phyloP scores from a whole-genome alignment of 2,797 vertebrate species.

The Siniperca scherzeri region DNA sequence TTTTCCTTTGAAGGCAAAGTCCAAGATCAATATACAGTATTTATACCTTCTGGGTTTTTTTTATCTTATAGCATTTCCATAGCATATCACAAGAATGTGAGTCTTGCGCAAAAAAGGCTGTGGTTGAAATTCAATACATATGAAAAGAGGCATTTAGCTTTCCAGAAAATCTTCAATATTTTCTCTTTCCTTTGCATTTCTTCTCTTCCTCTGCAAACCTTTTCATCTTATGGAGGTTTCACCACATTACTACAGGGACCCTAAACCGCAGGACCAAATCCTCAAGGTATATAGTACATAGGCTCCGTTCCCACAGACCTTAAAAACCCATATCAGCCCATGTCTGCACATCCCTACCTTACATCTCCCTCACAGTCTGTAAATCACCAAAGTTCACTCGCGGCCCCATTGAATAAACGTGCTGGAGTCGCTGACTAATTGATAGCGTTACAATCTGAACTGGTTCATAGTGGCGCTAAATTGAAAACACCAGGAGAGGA shows the following conservation, averaged over 20 bases:
- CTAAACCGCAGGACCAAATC: slow-evolving; percentile 67
- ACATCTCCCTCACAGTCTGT: slow-evolving; percentile 83
- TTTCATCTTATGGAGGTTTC: slow-evolving; percentile 73
- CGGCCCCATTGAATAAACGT: slow-evolving; percentile 72
- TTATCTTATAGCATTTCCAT: slow-evolving; percentile 48
- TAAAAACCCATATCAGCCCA: slow-evolving; percentile 62
- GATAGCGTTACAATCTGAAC: slow-evolving; percentile 86
- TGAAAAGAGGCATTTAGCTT: slow-evolving; percentile 68
- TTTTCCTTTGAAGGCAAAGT: slow-evolving; percentile 36
- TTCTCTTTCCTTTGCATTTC: slow-evolving; percentile 64
- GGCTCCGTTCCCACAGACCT: slow-evolving; percentile 74
- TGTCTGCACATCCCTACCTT: slow-evolving; percentile 76
- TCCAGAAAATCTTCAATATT: slow-evolving; percentile 67
- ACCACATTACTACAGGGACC: slow-evolving; percentile 70
- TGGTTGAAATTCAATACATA: slow-evolving; percentile 71
- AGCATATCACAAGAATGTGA: slow-evolving; percentile 43
- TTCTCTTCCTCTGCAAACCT: slow-evolving; percentile 63
- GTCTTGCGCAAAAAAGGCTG: slow-evolving; percentile 30
- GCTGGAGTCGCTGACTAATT: slow-evolving; percentile 86
- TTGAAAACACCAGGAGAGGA: slow-evolving; percentile 84
- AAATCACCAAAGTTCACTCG: slow-evolving; percentile 79
- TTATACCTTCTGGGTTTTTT: slow-evolving; percentile 40
- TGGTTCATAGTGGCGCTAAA: slow-evolving; percentile 81
- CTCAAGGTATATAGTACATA: slow-evolving; percentile 62
- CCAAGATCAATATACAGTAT: slow-evolving; percentile 15